phyloP scores from a whole-genome alignment of 2,797 vertebrate genomes.

The Fringilla coelebs region DNA sequence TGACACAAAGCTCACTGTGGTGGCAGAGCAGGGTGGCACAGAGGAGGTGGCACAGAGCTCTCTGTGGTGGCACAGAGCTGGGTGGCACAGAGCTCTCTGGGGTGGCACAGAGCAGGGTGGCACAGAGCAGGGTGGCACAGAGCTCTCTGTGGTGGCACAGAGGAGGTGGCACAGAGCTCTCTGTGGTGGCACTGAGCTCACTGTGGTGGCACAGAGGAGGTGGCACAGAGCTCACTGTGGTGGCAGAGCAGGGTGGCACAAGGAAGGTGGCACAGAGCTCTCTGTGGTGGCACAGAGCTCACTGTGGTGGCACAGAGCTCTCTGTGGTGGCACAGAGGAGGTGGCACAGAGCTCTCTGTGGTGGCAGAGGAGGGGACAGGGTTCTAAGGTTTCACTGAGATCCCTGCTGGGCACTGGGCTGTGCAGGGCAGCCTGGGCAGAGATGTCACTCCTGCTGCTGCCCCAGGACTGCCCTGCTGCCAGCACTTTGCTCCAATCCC shows the following conservation, averaged over 20 bases:
- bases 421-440: neutral
- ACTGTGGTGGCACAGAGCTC: too few species aligned
- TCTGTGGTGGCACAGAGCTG: neutral
- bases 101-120: neutral
- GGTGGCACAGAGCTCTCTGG: too few species aligned
- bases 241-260: too few species aligned
- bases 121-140: neutral
- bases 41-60: neutral
- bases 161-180: neutral
- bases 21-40: too few species aligned
- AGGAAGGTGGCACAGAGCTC: neutral
- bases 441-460: neutral
- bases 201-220: neutral
- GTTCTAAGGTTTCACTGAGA: neutral
- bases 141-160: too few species aligned
- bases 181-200: neutral
- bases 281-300: too few species aligned
- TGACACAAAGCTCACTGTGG: too few species aligned
- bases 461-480: neutral
- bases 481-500: neutral
- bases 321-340: too few species aligned
- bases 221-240: neutral
- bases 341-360: neutral
- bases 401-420: neutral
- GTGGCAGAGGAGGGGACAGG: neutral